Evolutionary conservation across 2,113 vertebrate genomes (phyloP).

Genomic region (Pseudonaja textilis): DNA sequence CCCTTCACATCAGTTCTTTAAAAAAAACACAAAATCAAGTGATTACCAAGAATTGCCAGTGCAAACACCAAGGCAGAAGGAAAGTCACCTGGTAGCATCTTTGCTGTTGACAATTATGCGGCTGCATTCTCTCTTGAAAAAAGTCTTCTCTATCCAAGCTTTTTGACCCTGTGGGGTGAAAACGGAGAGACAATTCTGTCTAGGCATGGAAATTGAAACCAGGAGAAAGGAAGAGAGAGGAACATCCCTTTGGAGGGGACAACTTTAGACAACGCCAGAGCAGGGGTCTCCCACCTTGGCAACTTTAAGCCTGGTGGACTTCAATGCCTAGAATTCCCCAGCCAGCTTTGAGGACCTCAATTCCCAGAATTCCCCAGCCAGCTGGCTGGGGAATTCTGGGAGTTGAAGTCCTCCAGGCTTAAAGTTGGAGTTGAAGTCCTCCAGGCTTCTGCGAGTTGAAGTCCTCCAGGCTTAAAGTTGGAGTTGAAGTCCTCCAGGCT

Average conservation of each 20-base stretch:
- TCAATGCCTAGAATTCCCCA: too few relatives aligned
- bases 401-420: too few relatives aligned
- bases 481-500: too few relatives aligned
- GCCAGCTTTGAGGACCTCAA: too few relatives aligned
- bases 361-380: too few relatives aligned
- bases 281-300: too few relatives aligned
- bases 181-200: rapidly evolving
- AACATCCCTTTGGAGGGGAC: not conserved
- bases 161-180: slow-evolving; percentile 80
- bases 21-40: not conserved
- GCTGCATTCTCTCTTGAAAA: slow-evolving; percentile 90
- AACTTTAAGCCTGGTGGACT: too few relatives aligned
- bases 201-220: not conserved
- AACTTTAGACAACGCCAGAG: not conserved
- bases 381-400: too few relatives aligned
- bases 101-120: slow-evolving; percentile 85
- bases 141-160: slow-evolving; percentile 94
- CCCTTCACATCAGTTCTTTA: not conserved
- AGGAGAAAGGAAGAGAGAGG: not conserved
- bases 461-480: too few relatives aligned
- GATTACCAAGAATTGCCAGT: not conserved
- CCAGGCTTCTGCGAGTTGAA: too few relatives aligned
- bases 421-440: too few relatives aligned
- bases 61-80: not conserved
- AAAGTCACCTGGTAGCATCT: slow-evolving; percentile 82